Evolutionary conservation across 2,797 vertebrate species (phyloP), one percentile per base, ranked within the genome.

Genomic region (Oryzias sinensis): DNA sequence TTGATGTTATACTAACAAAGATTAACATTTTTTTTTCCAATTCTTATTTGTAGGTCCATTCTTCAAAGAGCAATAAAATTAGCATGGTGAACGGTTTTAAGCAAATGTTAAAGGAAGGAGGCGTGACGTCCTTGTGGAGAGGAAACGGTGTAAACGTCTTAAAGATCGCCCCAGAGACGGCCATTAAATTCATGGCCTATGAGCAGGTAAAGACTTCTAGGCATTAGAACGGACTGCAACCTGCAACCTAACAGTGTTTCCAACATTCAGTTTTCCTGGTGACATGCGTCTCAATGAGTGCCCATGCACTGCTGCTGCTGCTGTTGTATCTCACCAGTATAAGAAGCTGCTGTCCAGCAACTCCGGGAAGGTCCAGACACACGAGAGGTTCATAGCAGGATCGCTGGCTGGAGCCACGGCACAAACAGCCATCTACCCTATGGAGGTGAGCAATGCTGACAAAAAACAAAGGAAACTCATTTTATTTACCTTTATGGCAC

Each of bases 81-180:
- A 96, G 92, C 68, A 89, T 98, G 65, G 77, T 86, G 16, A 77
- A 88, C 0, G 96, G 96, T 65, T 94, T 98, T 63, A 94, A 91
- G 69, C 93, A 95, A 62, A 97, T 98, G 97, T 61, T 98, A 53
- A 95, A 93, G 74, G 97, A 98, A 87, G 97, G 96, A 56, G 96
- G 96, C 1, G 1, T 90, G 52, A 37, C 58, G 14, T 97, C 96
- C 1, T 89, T 98, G 61, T 98, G 95, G 97, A 91, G 95, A 69
- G 95, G 95, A 69, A 99, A 99, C 7, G 96, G 95, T 6, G 90
- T 94, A 20, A 98, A 97, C 33, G 96, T 98, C 44, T 86, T 98
- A 64, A 99, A 99, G 89, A 98, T 97, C 4, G 96, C 95, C 49
- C 96, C 95, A 0, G 95, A 99, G 90, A 97, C 95, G 0, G 95